Conservation (phyloP, 2,888 invertebrate species). For the Acheta domesticus region DNA sequence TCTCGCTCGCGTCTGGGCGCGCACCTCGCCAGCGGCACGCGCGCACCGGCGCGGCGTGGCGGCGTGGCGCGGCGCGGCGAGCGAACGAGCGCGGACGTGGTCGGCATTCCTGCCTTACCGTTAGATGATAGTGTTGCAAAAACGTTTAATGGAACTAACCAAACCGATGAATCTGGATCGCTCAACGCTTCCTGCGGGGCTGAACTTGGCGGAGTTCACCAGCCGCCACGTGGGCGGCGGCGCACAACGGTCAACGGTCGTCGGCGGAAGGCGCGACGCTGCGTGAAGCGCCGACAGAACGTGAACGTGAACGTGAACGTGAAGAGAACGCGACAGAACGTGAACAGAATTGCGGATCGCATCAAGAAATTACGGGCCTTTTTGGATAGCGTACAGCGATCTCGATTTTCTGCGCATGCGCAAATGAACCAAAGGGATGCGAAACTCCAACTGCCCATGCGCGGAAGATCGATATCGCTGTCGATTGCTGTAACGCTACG, state of each 20-base stretch:
- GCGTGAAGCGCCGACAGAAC: background rate
- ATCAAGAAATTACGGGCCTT: too few species aligned
- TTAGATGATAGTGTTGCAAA: slow-evolving; percentile 7
- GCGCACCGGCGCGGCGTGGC: too few species aligned
- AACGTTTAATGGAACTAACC: slow-evolving; percentile 18
- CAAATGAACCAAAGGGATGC: too few species aligned
- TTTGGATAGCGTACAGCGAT: too few species aligned
- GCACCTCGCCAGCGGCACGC: background rate
- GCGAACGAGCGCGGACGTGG: background rate
- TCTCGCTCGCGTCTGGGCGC: slow-evolving; percentile 18
- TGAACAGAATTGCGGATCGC: too few species aligned
- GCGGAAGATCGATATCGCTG: too few species aligned
- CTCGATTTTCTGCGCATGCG: too few species aligned
- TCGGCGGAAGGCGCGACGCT: background rate
- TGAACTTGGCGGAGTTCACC: background rate
- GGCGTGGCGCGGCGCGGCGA: too few species aligned
- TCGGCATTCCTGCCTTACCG: slow-evolving; percentile 7
- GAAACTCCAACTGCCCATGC: too few species aligned
- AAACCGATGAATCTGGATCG: background rate
- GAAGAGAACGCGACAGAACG: background rate
- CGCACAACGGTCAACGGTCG: background rate
- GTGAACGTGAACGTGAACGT: background rate
- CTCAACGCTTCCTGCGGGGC: background rate
- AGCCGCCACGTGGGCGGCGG: background rate
- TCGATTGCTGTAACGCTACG: too few species aligned